phyloP scores from a whole-genome alignment of 1,140 invertebrate species.

The Zaprionus lachaisei region DNA sequence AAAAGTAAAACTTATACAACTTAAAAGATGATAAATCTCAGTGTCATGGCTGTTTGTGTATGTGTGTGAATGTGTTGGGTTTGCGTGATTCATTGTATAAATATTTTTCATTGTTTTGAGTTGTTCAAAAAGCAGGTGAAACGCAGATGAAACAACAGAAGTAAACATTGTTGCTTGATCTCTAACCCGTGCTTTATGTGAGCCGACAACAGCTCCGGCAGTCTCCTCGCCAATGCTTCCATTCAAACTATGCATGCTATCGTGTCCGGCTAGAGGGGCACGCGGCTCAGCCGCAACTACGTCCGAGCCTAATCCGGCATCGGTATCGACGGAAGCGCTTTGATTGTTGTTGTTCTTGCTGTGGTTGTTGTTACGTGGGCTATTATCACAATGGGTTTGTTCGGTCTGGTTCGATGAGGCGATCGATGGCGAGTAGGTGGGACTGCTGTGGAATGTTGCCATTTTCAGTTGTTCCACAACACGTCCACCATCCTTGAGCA shows the following conservation, averaged over 20 bases:
- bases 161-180: conserved; percentile 25
- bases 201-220: conserved; percentile 40
- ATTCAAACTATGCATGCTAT: conserved; percentile 69
- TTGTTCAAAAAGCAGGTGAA: conserved; percentile 65
- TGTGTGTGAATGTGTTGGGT: conserved; percentile 15
- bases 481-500: conserved; percentile 61
- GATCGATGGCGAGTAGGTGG: conserved; percentile 62
- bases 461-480: conserved; percentile 69
- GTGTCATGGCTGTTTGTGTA: conserved; percentile 19
- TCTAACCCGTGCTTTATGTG: conserved; percentile 72
- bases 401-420: conserved; percentile 81
- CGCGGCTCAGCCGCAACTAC: conserved; percentile 36
- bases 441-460: conserved; percentile 66
- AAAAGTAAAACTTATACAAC: conserved; percentile 25
- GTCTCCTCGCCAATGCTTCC: conserved; percentile 54
- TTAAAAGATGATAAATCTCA: conserved; percentile 32
- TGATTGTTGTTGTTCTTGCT: conserved; percentile 31
- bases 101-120: conserved; percentile 24
- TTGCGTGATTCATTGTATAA: conserved; percentile 4
- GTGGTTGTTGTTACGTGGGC: conserved; percentile 28
- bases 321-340: conserved; percentile 47
- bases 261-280: conserved; percentile 65
- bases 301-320: conserved; percentile 20
- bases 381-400: conserved; percentile 77
- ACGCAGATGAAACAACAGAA: conserved; percentile 66